Conservation (phyloP, 2,113 vertebrate genomes). For the Podarcis muralis region DNA sequence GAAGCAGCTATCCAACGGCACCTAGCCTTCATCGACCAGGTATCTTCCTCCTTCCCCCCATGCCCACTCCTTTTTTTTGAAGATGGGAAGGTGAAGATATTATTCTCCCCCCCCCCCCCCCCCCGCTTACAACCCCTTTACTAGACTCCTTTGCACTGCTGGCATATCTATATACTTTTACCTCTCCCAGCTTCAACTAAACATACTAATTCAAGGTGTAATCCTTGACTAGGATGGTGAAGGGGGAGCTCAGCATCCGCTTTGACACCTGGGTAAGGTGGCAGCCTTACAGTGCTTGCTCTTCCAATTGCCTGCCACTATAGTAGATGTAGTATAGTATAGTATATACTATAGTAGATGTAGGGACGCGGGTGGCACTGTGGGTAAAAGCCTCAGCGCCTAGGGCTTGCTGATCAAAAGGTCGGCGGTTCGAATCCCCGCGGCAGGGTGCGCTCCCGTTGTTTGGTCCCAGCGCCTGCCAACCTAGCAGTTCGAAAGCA, state of each 20-base stretch:
- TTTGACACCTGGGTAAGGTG: not conserved
- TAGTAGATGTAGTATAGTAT: not conserved
- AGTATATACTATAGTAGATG: no score
- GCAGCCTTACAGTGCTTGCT: not conserved
- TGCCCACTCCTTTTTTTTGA: not conserved
- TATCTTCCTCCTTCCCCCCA: constrained; percentile 38
- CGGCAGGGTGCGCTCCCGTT: no score
- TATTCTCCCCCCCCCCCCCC: rapidly evolving
- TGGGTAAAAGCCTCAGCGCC: no score
- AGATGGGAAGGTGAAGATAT: not conserved
- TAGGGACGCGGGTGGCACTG: no score
- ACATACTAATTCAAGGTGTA: not conserved
- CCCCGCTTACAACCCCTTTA: not conserved
- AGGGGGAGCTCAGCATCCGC: not conserved
- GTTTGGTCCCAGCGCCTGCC: no score
- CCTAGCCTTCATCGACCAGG: constrained; percentile 94
- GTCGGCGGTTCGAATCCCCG: no score
- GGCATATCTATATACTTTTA: not conserved
- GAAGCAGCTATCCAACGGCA: constrained; percentile 93
- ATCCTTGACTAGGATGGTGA: not conserved
- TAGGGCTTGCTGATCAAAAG: no score
- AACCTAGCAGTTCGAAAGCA: no score
- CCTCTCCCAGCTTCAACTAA: not conserved
- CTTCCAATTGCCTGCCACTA: not conserved
- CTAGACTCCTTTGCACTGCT: not conserved